These are phyloP conservation scores for Corbicula japonica DNA, from an alignment of 2,888 invertebrate species.

Conservation along the genomic window DNA sequence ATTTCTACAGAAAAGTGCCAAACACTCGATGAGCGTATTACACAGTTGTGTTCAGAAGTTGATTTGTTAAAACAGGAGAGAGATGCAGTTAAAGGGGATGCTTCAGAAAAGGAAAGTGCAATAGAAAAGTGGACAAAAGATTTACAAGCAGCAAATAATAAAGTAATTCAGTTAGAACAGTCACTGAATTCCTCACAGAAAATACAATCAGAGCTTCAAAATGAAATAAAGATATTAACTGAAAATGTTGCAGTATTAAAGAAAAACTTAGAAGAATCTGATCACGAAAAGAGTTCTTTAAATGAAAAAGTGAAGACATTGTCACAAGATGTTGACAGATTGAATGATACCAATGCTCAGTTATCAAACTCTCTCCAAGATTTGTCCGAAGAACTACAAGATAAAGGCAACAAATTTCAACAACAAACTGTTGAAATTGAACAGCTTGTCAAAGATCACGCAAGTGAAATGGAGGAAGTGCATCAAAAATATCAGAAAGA, in stretches of 20 bases:
- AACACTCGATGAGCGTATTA: not conserved
- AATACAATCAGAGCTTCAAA: conserved; percentile 10
- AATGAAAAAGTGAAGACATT: not conserved
- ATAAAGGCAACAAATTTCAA: conserved; percentile 17
- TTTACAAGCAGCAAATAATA: conserved; percentile 19
- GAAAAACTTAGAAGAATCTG: too few species aligned
- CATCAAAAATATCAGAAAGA: not conserved
- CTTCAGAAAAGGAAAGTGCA: conserved; percentile 24
- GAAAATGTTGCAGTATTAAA: not conserved
- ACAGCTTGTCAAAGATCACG: conserved; percentile 21
- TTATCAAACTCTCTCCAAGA: too few species aligned
- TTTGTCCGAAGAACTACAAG: not conserved
- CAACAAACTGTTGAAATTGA: conserved; percentile 26
- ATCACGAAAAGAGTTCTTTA: too few species aligned
- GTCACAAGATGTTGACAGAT: not conserved
- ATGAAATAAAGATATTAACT: not conserved
- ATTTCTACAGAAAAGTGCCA: not conserved
- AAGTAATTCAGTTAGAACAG: conserved; percentile 17
- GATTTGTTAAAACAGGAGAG: conserved; percentile 31
- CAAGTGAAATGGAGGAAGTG: conserved; percentile 5
- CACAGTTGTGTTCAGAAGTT: conserved; percentile 24
- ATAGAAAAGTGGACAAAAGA: conserved; percentile 25
- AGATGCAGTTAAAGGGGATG: conserved; percentile 21
- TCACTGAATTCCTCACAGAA: not conserved
- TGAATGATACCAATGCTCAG: not conserved